Base-by-base conservation (phyloP, 2,797 vertebrate species). In the Australoheros facetus region DNA sequence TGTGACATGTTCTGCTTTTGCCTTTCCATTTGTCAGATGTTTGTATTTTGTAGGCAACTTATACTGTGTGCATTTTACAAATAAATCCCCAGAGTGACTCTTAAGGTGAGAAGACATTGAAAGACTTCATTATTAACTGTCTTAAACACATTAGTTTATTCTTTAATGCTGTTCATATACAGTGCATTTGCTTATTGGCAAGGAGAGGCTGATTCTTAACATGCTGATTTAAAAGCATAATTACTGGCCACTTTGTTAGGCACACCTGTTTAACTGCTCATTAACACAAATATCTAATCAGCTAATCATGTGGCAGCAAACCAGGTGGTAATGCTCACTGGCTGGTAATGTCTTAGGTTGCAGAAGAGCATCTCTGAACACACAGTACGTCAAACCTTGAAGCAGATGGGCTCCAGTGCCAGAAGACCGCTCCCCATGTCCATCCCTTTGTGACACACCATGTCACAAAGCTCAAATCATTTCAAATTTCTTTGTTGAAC, bases 21-120 rank as follows among this genome's bases (percentile, higher is more conserved):
- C 86, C 78, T 93, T 93, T 82, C 85, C 10, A 78, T 84, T 85
- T 81, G 14, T 81, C 71, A 85, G 74, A 73, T 60, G 37, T 71
- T 70, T 82, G 28, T 75, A 77, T 72, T 78, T 75, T 79, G 57
- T 76, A 71, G 45, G 11, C 7, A 71, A 19, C 10, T 55, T 71
- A 57, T 84, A 58, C 32, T 85, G 37, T 91, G 81, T 83, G 87
- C n/a, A 78, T 89, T 92, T 91, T 85, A 56, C 75, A 79, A 94
- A 92, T 92, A 94, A 93, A 94, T 3, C 13, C 71, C 7, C 54
- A 21, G 48, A 56, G 12, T 84, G 30, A 56, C 23, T 28, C 37
- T 21, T 45, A 64, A 45, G 14, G 16, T 26, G 30, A 51, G 26
- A 69, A 51, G 6, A 51, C 26, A 69, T 51, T 23, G 14, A 23